These are phyloP conservation scores for Ceratotherium simum DNA, from an alignment of 2,113 vertebrate species.

Conservation along the genomic window DNA sequence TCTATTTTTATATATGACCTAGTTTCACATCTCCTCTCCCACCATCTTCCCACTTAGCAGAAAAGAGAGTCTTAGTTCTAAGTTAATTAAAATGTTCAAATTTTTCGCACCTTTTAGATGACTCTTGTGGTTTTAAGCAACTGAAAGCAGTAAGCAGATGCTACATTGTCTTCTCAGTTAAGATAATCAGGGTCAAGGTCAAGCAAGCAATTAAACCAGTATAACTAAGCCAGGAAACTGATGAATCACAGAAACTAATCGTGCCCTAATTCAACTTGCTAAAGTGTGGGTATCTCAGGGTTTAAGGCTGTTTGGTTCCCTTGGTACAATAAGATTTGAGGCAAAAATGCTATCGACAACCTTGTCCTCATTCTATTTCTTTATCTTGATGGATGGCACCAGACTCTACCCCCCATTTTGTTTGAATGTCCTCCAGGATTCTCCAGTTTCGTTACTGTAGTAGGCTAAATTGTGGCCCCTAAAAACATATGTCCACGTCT, in stretches of 20 bases:
- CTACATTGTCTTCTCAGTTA: background rate
- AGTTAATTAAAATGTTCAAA: background rate
- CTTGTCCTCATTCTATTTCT: background rate
- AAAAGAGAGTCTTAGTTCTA: background rate
- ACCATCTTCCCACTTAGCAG: background rate
- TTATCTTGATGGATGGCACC: background rate
- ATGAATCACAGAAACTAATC: conserved; percentile 6
- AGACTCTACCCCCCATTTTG: background rate
- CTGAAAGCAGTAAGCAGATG: conserved; percentile 9
- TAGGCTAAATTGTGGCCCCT: background rate
- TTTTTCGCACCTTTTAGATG: background rate
- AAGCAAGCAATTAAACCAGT: conserved; percentile 23
- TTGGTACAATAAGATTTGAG: background rate
- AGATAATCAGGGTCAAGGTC: conserved; percentile 19
- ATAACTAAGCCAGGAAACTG: background rate
- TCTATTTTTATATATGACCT: background rate
- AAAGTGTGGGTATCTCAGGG: background rate
- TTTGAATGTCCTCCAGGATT: background rate
- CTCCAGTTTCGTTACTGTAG: background rate
- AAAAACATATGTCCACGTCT: background rate
- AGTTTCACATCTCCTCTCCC: conserved; percentile 17
- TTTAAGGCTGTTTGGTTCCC: background rate
- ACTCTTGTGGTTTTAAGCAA: conserved; percentile 23
- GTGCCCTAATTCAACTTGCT: background rate
- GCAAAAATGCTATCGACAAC: background rate